Evolutionary conservation across 2,888 invertebrate genomes (phyloP), one percentile per base, ranked within the genome.

Genomic region (Hymenopus coronatus): DNA sequence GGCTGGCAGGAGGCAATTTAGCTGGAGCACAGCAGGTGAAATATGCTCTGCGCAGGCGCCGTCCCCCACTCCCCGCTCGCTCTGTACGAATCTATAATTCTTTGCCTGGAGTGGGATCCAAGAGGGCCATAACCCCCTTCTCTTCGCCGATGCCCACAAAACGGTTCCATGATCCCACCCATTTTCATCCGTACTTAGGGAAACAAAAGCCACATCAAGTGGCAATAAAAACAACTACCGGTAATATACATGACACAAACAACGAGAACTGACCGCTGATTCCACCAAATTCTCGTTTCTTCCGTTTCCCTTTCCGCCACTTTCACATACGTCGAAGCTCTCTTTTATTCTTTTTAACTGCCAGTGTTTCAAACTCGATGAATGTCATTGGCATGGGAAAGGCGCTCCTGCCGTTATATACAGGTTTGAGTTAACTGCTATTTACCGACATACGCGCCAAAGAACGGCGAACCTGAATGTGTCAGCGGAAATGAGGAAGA

Each of bases 151-250:
- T 81, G 27, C 28, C 25, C n/a, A 33, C 40, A 30, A 84, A 27
- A n/a, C 40, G 28, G 70, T 8, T 20, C 25, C 27, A 28, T 54
- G 28, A 14, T 20, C 81, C 81, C 86, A 9, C 86, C 28, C 70
- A 86, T 30, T 81, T 81, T 25, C 70, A 20, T 81, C 30, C 70
- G 70, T 30, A 82, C 81, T 86, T 86, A 30, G 81, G 81, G 86
- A 81, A 81, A 86, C 86, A 86, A 86, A 70, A 30, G 70, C 81
- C 70, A 70, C 86, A 86, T 86, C 86, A 86, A 86, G 86, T 81
- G 86, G 86, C 86, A 86, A 86, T 86, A 86, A 86, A 86, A 28
- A 81, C 30, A 86, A 81, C 86, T 81, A 81, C 86, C 15, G 86
- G 28, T 86, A 86, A 86, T 30, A 81, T 86, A 86, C 30, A 86